These are phyloP conservation scores for Cantharis flavilabris DNA, from an alignment of 2,888 invertebrate genomes.

Conservation along the genomic window DNA sequence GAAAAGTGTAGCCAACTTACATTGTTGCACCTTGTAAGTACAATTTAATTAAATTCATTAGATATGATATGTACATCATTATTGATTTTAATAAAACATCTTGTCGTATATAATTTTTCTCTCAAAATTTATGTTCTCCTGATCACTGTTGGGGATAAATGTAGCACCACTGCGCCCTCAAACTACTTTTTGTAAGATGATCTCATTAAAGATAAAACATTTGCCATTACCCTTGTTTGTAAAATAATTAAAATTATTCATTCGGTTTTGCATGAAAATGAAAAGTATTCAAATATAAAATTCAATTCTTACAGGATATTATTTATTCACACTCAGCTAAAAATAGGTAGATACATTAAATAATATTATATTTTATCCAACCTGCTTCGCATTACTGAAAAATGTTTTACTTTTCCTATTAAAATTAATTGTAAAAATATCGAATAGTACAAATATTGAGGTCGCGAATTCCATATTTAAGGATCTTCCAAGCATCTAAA, in stretches of 20 bases:
- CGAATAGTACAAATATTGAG: too few species aligned
- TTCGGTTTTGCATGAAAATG: background rate
- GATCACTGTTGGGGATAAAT: background rate
- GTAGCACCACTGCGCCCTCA: conserved; percentile 2
- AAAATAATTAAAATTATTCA: background rate
- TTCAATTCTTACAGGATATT: background rate
- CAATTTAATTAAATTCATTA: too few species aligned
- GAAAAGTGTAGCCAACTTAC: too few species aligned
- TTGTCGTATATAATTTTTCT: background rate
- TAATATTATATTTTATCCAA: background rate
- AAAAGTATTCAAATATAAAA: background rate
- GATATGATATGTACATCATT: background rate
- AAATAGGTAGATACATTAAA: background rate
- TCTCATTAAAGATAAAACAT: background rate
- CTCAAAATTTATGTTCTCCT: background rate
- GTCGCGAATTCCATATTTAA: too few species aligned
- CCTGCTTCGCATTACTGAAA: background rate
- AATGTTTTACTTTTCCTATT: too few species aligned
- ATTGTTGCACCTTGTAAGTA: too few species aligned
- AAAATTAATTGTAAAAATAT: too few species aligned
- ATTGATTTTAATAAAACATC: background rate
- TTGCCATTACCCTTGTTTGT: background rate
- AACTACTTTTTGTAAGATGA: background rate
- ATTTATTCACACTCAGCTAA: background rate
- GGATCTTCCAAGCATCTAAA: too few species aligned